phyloP scores from a whole-genome alignment of 2,888 invertebrate genomes.

The Synergus japonicus region DNA sequence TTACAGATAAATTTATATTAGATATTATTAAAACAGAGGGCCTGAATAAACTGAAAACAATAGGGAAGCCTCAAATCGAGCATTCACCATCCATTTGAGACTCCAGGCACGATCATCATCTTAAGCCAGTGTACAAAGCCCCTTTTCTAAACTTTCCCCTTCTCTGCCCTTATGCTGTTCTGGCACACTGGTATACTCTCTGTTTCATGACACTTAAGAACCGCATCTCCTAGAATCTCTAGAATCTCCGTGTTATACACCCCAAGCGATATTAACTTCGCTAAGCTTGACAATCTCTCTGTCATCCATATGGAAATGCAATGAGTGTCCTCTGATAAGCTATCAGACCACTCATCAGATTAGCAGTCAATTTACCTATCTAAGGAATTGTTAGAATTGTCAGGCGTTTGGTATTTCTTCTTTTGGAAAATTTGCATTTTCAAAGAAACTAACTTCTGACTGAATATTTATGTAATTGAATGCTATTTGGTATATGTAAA shows the following conservation, averaged over 20 bases:
- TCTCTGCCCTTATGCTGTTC: background rate
- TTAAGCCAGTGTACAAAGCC: conserved; percentile 50
- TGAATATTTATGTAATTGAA: conserved; percentile 1
- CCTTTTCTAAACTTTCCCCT: conserved; percentile 33
- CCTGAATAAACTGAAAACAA: conserved; percentile 14
- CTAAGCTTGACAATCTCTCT: conserved; percentile 33
- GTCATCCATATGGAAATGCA: conserved; percentile 5
- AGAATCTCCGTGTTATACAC: background rate
- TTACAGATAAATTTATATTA: background rate
- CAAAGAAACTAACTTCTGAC: background rate
- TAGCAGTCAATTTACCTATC: conserved; percentile 26
- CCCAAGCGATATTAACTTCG: conserved; percentile 21
- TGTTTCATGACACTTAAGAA: conserved; percentile 23
- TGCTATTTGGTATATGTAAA: too few relatives aligned
- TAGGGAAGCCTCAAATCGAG: conserved; percentile 29
- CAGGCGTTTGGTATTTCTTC: too few relatives aligned
- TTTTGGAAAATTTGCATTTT: background rate
- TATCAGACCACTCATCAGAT: conserved; percentile 15
- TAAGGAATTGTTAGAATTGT: background rate
- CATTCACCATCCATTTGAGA: conserved; percentile 62
- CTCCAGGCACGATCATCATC: conserved; percentile 64
- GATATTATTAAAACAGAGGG: too few relatives aligned
- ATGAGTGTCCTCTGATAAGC: background rate
- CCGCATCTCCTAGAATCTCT: conserved; percentile 11
- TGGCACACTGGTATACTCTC: background rate